Evolutionary conservation across 2,888 invertebrate genomes (phyloP).

Genomic region (Idaea straminata): DNA sequence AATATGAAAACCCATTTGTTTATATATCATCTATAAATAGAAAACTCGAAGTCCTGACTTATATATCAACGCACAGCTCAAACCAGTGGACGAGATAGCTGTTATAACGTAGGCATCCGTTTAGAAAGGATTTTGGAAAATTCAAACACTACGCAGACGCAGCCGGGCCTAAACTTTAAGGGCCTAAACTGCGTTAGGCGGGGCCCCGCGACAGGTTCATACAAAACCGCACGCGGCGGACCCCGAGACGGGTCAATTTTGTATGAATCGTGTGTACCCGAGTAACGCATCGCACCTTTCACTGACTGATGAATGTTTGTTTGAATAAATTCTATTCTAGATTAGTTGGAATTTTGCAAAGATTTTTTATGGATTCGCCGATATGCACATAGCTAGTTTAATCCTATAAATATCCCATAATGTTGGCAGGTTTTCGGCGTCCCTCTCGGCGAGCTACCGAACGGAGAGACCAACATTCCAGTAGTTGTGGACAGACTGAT

Average conservation of each 20-base stretch:
- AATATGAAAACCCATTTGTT: background rate
- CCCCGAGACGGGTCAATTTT: no score
- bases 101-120: no score
- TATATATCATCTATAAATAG: background rate
- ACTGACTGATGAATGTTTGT: background rate
- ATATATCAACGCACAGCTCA: no score
- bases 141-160: background rate
- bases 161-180: background rate
- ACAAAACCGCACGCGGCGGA: no score
- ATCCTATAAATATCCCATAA: background rate
- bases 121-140: no score
- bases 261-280: no score
- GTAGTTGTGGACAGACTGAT: conserved; percentile 93
- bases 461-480: conserved; percentile 90
- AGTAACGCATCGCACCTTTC: background rate
- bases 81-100: no score
- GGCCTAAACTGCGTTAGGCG: background rate
- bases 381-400: no score
- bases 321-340: background rate
- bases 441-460: conserved; percentile 86
- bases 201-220: no score
- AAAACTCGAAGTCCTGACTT: no score
- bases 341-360: no score
- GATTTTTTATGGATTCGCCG: no score
- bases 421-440: conserved; percentile 86